These are phyloP conservation scores for Hedya salicella DNA, from an alignment of 2,888 invertebrate species.

Conservation along the genomic window DNA sequence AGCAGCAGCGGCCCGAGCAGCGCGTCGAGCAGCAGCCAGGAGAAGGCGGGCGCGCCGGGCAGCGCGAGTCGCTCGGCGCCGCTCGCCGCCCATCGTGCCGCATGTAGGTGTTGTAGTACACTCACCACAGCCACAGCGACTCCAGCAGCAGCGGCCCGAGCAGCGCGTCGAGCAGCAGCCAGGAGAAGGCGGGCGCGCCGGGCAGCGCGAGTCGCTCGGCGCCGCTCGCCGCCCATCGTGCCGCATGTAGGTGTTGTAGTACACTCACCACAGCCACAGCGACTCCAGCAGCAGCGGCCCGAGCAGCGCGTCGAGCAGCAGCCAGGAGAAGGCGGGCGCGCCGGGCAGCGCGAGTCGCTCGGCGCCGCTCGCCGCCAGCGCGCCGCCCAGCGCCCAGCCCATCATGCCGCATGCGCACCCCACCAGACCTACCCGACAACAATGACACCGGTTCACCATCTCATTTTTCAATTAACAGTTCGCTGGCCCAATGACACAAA, in stretches of 20 bases:
- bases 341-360: slow-evolving; percentile 95
- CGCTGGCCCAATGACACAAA: too few species aligned
- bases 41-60: too few species aligned
- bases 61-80: too few species aligned
- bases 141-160: background rate
- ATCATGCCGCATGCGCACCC: slow-evolving; percentile 95
- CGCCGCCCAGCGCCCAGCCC: slow-evolving; percentile 95
- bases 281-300: slow-evolving; percentile 97
- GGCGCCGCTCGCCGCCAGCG: slow-evolving; percentile 91
- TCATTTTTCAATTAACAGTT: too few species aligned
- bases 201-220: too few species aligned
- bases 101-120: too few species aligned
- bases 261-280: slow-evolving; percentile 93
- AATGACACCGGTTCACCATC: background rate
- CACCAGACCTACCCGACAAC: slow-evolving; percentile 91
- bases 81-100: too few species aligned
- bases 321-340: slow-evolving; percentile 89
- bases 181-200: background rate
- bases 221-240: too few species aligned
- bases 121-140: slow-evolving; percentile 59
- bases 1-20: slow-evolving; percentile 88
- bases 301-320: slow-evolving; percentile 92
- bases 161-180: too few species aligned
- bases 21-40: slow-evolving; percentile 92
- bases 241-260: too few species aligned